These are phyloP conservation scores for Holotrichia oblita DNA, from an alignment of 1,140 invertebrate species.

Conservation along the genomic window DNA sequence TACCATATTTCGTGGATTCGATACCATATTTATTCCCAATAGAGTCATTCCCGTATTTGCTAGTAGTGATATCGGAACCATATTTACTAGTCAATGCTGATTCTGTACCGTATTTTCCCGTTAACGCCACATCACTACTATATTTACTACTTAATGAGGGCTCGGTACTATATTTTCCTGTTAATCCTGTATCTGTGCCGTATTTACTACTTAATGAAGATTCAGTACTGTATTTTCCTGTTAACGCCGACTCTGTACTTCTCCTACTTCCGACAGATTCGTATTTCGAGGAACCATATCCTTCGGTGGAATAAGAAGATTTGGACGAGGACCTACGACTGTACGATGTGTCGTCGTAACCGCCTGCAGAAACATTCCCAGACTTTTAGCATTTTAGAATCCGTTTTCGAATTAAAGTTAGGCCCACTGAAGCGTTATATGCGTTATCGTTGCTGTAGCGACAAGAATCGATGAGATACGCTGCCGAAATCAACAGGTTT, in stretches of 20 bases:
- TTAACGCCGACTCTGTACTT: not conserved
- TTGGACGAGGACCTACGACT: conserved; percentile 48
- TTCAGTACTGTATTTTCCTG: no score
- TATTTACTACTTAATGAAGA: no score
- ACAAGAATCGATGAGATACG: not conserved
- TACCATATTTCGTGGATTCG: conserved; percentile 50
- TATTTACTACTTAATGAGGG: conserved; percentile 44
- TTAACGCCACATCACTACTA: conserved; percentile 36
- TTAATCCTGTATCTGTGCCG: not conserved
- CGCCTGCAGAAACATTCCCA: conserved; percentile 49
- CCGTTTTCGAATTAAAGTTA: conserved; percentile 30
- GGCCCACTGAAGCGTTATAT: conserved; percentile 27
- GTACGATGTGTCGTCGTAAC: conserved; percentile 55
- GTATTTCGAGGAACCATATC: conserved; percentile 46
- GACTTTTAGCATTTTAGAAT: conserved; percentile 4
- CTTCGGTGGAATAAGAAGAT: conserved; percentile 52
- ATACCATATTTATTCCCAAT: conserved; percentile 50
- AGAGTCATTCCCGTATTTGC: conserved; percentile 36
- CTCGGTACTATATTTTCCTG: conserved; percentile 43
- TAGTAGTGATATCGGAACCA: conserved; percentile 39
- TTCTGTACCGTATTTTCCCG: conserved; percentile 48
- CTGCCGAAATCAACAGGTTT: conserved; percentile 15
- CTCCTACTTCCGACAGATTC: conserved; percentile 36
- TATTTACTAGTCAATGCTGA: conserved; percentile 49
- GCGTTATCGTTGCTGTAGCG: not conserved